phyloP scores from a whole-genome alignment of 1,140 invertebrate genomes.

The Drosophila parabipectinata region DNA sequence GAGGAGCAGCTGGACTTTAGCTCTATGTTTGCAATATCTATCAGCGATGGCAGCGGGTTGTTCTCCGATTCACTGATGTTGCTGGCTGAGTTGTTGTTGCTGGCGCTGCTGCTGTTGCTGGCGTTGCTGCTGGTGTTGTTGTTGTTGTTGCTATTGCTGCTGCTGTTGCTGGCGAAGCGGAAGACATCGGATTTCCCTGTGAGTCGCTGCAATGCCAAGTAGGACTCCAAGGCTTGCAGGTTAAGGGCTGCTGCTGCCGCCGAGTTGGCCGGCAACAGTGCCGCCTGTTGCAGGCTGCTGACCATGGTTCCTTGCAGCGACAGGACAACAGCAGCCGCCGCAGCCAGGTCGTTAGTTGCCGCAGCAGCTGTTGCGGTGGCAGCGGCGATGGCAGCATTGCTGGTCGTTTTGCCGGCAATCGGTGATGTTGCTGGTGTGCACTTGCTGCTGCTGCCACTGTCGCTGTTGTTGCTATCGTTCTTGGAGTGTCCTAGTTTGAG shows the following conservation, averaged over 20 bases:
- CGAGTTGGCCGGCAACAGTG: slow-evolving; percentile 90
- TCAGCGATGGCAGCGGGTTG: slow-evolving; percentile 51
- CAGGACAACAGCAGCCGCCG: slow-evolving; percentile 87
- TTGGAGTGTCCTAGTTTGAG: slow-evolving; percentile 3
- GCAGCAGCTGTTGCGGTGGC: slow-evolving; percentile 66
- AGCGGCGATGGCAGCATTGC: slow-evolving; percentile 66
- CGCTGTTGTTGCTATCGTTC: slow-evolving; percentile 13
- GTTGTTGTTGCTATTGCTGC: slow-evolving; percentile 52
- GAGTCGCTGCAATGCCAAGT: slow-evolving; percentile 91
- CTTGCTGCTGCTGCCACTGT: slow-evolving; percentile 9
- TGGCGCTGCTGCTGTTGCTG: slow-evolving; percentile 22
- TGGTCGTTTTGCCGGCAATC: slow-evolving; percentile 39
- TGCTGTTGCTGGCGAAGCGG: slow-evolving; percentile 54
- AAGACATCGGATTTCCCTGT: slow-evolving; percentile 84
- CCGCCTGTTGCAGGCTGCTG: slow-evolving; percentile 90
- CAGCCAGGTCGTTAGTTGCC: slow-evolving; percentile 80
- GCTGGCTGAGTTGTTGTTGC: slow-evolving; percentile 25
- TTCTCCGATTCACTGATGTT: slow-evolving; percentile 44
- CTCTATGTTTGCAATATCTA: slow-evolving; percentile 81
- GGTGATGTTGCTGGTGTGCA: slow-evolving; percentile 8
- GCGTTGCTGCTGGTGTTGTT: slow-evolving; percentile 52
- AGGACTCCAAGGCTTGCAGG: slow-evolving; percentile 92
- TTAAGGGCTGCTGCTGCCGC: slow-evolving; percentile 91
- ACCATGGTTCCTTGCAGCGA: slow-evolving; percentile 91
- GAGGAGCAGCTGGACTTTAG: slow-evolving; percentile 82